These are phyloP conservation scores for Parauchenoglanis ngamensis DNA, from an alignment of 2,797 vertebrate genomes.

Conservation along the genomic window DNA sequence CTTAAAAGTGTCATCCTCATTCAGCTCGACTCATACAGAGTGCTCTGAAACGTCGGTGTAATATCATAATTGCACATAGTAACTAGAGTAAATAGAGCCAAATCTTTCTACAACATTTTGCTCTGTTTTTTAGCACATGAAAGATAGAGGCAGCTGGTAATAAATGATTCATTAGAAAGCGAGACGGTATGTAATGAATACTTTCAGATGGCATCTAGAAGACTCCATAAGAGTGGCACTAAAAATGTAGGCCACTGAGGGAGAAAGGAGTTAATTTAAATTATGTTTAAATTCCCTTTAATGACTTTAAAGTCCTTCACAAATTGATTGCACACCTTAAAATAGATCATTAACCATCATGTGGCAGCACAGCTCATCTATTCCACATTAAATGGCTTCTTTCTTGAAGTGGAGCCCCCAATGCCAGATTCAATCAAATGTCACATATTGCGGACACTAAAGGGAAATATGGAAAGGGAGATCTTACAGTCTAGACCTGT, in stretches of 20 bases:
- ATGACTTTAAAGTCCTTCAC: constrained; percentile 28
- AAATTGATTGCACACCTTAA: constrained; percentile 33
- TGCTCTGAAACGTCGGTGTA: constrained; percentile 1
- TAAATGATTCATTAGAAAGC: constrained; percentile 40
- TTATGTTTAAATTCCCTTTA: constrained; percentile 29
- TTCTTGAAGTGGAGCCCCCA: background rate
- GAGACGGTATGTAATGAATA: constrained; percentile 22
- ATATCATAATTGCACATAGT: constrained; percentile 24
- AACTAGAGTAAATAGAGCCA: constrained; percentile 24
- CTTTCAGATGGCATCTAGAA: background rate
- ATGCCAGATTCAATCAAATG: constrained; percentile 7
- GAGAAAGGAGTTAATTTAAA: constrained; percentile 19
- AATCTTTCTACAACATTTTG: constrained; percentile 14
- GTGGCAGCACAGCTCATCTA: constrained; percentile 27
- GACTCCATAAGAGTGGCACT: background rate
- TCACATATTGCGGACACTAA: background rate
- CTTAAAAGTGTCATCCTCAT: constrained; percentile 23
- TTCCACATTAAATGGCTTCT: constrained; percentile 10
- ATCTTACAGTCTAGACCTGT: background rate
- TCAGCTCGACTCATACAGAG: background rate
- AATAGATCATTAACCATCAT: constrained; percentile 29
- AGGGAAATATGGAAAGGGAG: background rate
- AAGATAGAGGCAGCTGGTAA: constrained; percentile 29
- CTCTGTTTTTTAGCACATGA: background rate
- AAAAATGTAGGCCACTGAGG: constrained; percentile 5